These are phyloP conservation scores for Beris morrisii DNA, from an alignment of 2,888 invertebrate genomes.

Conservation along the genomic window DNA sequence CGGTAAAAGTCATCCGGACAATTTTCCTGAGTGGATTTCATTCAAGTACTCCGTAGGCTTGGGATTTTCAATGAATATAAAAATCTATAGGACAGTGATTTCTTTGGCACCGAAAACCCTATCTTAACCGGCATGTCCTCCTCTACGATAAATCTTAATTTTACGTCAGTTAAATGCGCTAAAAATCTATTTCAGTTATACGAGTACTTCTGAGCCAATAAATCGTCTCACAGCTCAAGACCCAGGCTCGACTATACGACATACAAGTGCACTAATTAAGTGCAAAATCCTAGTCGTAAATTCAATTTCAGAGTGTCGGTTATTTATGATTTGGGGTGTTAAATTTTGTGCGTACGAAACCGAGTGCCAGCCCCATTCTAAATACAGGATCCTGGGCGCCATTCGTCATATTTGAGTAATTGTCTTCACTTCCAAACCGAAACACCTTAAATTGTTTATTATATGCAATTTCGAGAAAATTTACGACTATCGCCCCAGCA, in stretches of 20 bases:
- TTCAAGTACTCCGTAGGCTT: no score
- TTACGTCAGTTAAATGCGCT: conserved; percentile 4
- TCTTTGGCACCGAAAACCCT: conserved; percentile 1
- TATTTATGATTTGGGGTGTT: conserved; percentile 29
- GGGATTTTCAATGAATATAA: no score
- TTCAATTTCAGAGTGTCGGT: conserved; percentile 30
- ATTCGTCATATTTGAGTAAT: conserved; percentile 30
- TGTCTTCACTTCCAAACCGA: conserved; percentile 26
- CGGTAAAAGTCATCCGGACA: no score
- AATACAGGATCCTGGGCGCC: background rate
- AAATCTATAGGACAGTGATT: background rate
- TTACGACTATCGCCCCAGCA: conserved; percentile 3
- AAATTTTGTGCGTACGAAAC: conserved; percentile 18
- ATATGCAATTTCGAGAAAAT: conserved; percentile 19
- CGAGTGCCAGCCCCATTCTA: background rate
- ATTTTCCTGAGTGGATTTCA: no score
- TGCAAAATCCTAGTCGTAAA: conserved; percentile 31
- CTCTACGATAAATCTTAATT: conserved; percentile 26
- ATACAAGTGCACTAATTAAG: conserved; percentile 28
- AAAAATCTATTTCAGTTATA: conserved; percentile 27
- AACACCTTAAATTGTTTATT: conserved; percentile 31
- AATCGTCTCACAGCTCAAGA: conserved; percentile 19
- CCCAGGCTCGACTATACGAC: background rate
- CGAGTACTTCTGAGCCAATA: conserved; percentile 4
- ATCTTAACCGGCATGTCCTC: conserved; percentile 17